Evolutionary conservation across 2,797 vertebrate species (phyloP), one percentile per base, ranked within the genome.

Genomic region (Bucorvus abyssinicus): DNA sequence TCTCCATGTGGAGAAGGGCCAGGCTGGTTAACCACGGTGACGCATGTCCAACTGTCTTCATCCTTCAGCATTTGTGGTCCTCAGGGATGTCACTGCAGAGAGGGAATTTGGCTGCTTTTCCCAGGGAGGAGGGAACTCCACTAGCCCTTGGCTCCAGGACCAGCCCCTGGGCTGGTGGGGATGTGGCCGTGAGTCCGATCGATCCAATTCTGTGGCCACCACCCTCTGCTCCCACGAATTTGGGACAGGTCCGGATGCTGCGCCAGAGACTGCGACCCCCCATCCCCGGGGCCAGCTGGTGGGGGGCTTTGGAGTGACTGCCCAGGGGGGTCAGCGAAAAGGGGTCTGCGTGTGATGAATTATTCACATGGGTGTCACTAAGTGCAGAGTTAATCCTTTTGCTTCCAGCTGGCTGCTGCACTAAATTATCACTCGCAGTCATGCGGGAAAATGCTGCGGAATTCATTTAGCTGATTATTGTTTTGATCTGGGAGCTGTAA

Each of bases 341-440:
- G 93, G 94, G 95, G 95, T 94, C 87, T 53, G 88, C 7, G n/a
- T 20, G 61, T 94, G 88, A 98, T 98, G 97, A 98, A 98, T 98
- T 98, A 98, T 98, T 98, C 98, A 98, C 97, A n/a, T 61, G 89
- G 98, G 94, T 95, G 97, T 96, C 93, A 95, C 97, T 98, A 99
- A 99, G 98, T 98, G 98, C 97, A 97, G 98, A 98, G 99, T 98
- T 98, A 98, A 99, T 99, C 97, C 98, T 98, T 98, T 97, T 97
- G 98, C 98, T 98, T 99, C 98, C 98, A 98, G 98, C 98, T 98
- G 98, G 98, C 98, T 94, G 96, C 98, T 95, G 97, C 98, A 98
- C 98, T 98, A 98, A 99, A 99, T 98, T 98, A 98, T 97, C 90
- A 96, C 98, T 98, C 97, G 97, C 98, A 98, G 98, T 98, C 96